These are phyloP conservation scores for roundworm (Caenorhabditis elegans) DNA, from an alignment of 1,140 invertebrate genomes.

Conservation along the genomic window WBcel235 BX284604.4:8263501-8264000, in stretches of 20 bases:
- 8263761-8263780: slow-evolving; percentile 40
- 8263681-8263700: slow-evolving; percentile 42
- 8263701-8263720: slow-evolving; percentile 49
- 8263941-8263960: slow-evolving; percentile 48
- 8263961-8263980: slow-evolving; percentile 46
- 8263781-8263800: slow-evolving; percentile 43
- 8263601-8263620: slow-evolving; percentile 49
- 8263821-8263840: slow-evolving; percentile 36
- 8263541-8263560: slow-evolving; percentile 51
- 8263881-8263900: slow-evolving; percentile 51
- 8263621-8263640: neutral
- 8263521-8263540: slow-evolving; percentile 50
- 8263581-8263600: slow-evolving; percentile 36
- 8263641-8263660: slow-evolving; percentile 40
- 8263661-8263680: slow-evolving; percentile 48
- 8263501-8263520: slow-evolving; percentile 50
- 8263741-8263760: slow-evolving; percentile 47
- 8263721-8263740: slow-evolving; percentile 49
- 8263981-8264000: slow-evolving; percentile 48
- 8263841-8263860: slow-evolving; percentile 31
- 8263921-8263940: slow-evolving; percentile 54
- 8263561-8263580: slow-evolving; percentile 38
- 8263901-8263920: slow-evolving; percentile 52
- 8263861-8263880: slow-evolving; percentile 33
- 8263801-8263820: slow-evolving; percentile 29